Base-by-base conservation (phyloP, 2,797 vertebrate genomes). In the Thunnus albacares region DNA sequence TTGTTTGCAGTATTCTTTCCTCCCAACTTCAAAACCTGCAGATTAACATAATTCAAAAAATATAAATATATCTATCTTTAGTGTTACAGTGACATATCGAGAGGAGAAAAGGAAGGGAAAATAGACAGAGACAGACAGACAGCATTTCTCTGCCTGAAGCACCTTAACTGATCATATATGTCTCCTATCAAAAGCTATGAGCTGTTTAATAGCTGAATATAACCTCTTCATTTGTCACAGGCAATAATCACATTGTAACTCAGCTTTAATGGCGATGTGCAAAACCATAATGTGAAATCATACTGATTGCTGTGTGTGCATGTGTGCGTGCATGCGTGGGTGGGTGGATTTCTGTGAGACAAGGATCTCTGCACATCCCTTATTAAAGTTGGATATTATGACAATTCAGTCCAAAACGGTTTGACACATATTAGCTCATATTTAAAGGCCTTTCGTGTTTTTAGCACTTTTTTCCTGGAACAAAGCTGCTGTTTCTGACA, bases 191-290 rank as follows among this genome's bases (percentile, higher is more conserved):
- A 95, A 95, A 90, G 79, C 90, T 94, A 95, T 94, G 90, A 91
- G 90, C 81, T 95, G 94, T 96, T 95, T 95, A 93, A 96, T 90
- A 93, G 92, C 90, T 86, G 92, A 92, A 88, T 95, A 94, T 95
- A 94, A 94, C 85, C 89, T 94, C 88, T 94, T 94, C 93, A 94
- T 95, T 96, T 96, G 95, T 96, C 92, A 94, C 93, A 95, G 94
- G 74, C 93, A 91, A 93, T 95, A 93, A 96, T 94, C 93, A 92
- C 92, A 91, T 89, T 94, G 92, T 95, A 93, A 93, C 92, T 90
- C 80, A 67, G 87, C 83, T 92, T 94, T 93, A 95, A 94, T 92
- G 89, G 86, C 81, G 55, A 82, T 90, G 85, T 93, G 93, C 84
- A 87, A 90, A 91, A 85, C 89, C 91, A 92, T 93, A 93, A 93